Evolutionary conservation across 2,888 invertebrate genomes (phyloP), one percentile per base, ranked within the genome.

Genomic region (Orthosia gracilis): DNA sequence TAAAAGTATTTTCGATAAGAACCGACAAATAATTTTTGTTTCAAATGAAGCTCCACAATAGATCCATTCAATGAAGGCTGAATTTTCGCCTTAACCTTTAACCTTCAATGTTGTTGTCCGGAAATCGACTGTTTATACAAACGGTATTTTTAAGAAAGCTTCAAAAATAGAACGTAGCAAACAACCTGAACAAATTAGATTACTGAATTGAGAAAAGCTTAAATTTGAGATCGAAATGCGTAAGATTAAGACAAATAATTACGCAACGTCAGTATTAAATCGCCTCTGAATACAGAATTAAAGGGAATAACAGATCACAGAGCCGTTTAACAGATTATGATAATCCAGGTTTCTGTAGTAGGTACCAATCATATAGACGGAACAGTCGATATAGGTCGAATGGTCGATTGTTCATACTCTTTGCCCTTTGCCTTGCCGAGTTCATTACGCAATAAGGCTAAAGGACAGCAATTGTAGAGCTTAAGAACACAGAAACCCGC

Each of bases 151-250:
- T 13, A 57, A 3, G 50, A 52, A 52, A 13, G 4, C 21, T 4
- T 9, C 57, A 21, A 74, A 63, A 47, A 74, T 52, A 66, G 66
- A 74, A 31, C 26, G n/a, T 47, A 23, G 47, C 31, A 66, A 75
- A 66, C 47, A 31, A 18, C 0, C 40, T 47, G 55, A 55, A 18
- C 62, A 49, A 76, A 61, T 66, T 31, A 12, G 54, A 40, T 15
- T 76, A 15, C 4, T 54, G 15, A 59, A 52, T 31, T 26, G n/a
- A 49, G 21, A n/a, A n/a, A 52, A 17, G 21, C 13, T 72, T 69
- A 15, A 52, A n/a, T 31, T 47, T 17, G 17, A 59, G n/a, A 47
- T 31, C 13, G 47, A 21, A 52, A 31, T 45, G 18, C 23, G 17
- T 49, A 15, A 66, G 31, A 40, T n/a, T 23, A 15, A 66, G 31